Evolutionary conservation across 2,888 invertebrate genomes (phyloP).

Genomic region (Drosophila demipolita): DNA sequence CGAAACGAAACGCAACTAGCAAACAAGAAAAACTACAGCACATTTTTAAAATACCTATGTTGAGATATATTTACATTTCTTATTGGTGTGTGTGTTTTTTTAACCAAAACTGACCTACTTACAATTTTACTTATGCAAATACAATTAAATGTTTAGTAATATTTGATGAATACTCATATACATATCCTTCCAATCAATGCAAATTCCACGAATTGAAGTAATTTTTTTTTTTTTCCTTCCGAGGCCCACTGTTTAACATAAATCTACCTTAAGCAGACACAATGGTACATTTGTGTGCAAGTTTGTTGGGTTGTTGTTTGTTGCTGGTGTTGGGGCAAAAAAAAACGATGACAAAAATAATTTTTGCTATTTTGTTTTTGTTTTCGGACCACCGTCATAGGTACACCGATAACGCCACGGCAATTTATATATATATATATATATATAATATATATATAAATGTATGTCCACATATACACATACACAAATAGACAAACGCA

Average conservation of each 20-base stretch:
- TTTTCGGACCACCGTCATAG: slow-evolving; percentile 18
- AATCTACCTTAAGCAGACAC: slow-evolving; percentile 8
- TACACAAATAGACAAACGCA: not conserved
- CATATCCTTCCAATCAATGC: not conserved
- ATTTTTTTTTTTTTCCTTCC: not conserved
- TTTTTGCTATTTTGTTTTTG: slow-evolving; percentile 41
- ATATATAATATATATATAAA: slow-evolving; percentile 15
- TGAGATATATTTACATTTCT: not conserved
- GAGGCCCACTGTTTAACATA: slow-evolving; percentile 9
- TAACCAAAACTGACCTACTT: slow-evolving; percentile 12
- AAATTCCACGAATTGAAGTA: not conserved
- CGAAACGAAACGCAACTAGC: slow-evolving; percentile 15
- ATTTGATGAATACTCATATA: not conserved
- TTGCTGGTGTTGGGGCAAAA: slow-evolving; percentile 2
- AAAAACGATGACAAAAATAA: slow-evolving; percentile 52
- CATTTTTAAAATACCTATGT: slow-evolving; percentile 4
- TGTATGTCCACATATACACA: slow-evolving; percentile 1
- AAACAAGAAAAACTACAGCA: slow-evolving; percentile 1
- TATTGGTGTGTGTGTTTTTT: not conserved
- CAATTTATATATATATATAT: slow-evolving; percentile 19
- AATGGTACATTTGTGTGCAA: slow-evolving; percentile 23
- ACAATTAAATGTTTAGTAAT: not conserved
- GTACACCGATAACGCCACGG: slow-evolving; percentile 43
- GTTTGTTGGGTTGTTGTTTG: slow-evolving; percentile 40
- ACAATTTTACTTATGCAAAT: not conserved